A percentile compares a stretch with the other conserved stretches of the same genome.
Conservation (phyloP, 2,113 vertebrate genomes). For the Alligator sinensis region DNA sequence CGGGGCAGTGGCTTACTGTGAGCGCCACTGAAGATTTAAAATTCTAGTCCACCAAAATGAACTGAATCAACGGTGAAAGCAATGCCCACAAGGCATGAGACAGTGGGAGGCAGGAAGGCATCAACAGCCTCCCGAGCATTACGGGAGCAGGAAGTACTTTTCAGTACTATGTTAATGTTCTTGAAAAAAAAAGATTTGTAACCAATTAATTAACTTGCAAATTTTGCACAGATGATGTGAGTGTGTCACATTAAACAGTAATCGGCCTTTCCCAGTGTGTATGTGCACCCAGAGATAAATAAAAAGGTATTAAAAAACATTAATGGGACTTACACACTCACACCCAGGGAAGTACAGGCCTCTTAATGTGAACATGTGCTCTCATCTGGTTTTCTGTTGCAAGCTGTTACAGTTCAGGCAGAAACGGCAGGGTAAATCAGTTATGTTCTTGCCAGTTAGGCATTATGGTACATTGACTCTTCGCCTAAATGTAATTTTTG, state of each 20-base stretch:
- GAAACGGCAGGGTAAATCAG: neutral
- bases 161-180: neutral
- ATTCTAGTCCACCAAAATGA: neutral
- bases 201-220: neutral
- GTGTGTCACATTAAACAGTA: neutral
- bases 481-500: neutral
- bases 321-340: neutral
- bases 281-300: neutral
- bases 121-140: neutral
- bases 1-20: accelerated
- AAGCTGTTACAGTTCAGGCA: neutral
- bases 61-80: neutral
- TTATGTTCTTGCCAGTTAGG: neutral
- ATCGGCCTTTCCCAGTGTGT: neutral
- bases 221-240: neutral
- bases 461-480: neutral
- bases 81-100: accelerated
- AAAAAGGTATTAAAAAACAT: neutral
- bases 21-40: neutral
- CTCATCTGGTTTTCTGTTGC: neutral
- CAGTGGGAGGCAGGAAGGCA: accelerated
- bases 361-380: accelerated
- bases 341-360: accelerated
- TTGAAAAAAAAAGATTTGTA: neutral
- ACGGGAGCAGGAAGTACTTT: accelerated